Evolutionary conservation across 2,113 vertebrate species (phyloP).

Genomic region (Mustela nigripes): DNA sequence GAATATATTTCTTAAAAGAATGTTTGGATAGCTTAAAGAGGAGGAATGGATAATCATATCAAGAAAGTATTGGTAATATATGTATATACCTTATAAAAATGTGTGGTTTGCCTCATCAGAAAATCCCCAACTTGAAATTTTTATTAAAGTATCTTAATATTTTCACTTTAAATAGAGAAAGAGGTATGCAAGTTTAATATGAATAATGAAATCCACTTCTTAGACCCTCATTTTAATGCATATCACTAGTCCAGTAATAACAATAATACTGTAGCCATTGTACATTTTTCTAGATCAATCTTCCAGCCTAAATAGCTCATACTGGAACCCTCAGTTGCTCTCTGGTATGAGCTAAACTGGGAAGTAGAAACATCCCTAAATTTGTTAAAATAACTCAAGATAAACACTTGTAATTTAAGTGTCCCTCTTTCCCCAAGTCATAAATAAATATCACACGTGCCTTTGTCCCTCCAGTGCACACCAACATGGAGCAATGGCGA

Average conservation of each 20-base stretch:
- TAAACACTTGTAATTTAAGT: constrained; percentile 18
- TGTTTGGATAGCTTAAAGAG: background rate
- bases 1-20: background rate
- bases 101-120: background rate
- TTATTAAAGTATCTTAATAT: background rate
- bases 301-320: background rate
- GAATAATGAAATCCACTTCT: background rate
- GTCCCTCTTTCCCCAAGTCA: background rate
- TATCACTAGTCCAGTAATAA: background rate
- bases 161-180: constrained; percentile 23
- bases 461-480: background rate
- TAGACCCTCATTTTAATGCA: background rate
- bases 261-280: background rate
- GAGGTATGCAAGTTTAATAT: background rate
- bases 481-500: background rate
- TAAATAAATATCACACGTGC: background rate
- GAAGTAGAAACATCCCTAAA: background rate
- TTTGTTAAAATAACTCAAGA: constrained; percentile 2
- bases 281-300: background rate
- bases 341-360: background rate
- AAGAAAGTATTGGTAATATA: background rate
- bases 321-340: background rate
- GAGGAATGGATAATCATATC: background rate
- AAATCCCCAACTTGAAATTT: background rate
- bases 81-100: background rate